Evolutionary conservation across 2,113 vertebrate genomes (phyloP), one percentile per base, ranked within the genome.

Genomic region (Anarrhichthys ocellatus): DNA sequence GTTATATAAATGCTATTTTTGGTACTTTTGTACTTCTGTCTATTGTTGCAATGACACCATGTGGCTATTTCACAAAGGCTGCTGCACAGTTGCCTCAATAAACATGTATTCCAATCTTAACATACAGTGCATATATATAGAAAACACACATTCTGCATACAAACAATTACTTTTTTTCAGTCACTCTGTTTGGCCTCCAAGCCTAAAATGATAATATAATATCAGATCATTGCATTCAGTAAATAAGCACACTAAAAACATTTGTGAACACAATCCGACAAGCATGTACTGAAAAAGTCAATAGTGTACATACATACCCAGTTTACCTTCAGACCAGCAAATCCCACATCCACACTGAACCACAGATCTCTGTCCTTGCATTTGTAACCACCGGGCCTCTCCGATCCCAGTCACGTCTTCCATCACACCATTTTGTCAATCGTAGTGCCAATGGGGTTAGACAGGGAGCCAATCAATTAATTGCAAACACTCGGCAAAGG

Each of bases 391-490:
- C 38, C 54, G 10, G 56, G 56, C 80, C 81, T 82, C 89, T 93
- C 63, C 81, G 65, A 87, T 69, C 68, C 85, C 85, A 73, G 54
- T 77, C 90, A 92, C 75, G 61, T 89, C 93, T 74, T 44, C 58
- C 9, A 86, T 87, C 78, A 59, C 78, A 83, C 76, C 85, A 24
- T 77, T 81, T 75, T 87, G 56, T 93, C 92, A 89, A 76, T 94
- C 90, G 73, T 63, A 80, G 77, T 68, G 88, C 92, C 94, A 89
- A 87, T 88, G 62, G 88, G 89, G 88, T 88, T 75, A 76, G 74
- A 86, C 67, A 38, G 77, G 72, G 83, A 89, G 81, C 86, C 92
- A 93, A 92, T 95, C 92, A 91, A 91, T 95, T 89, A 86, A 94
- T 91, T 93, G 90, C 90, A 89, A 90, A 91, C 82, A 91, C 82